phyloP scores from a whole-genome alignment of 2,888 invertebrate species.

The Heliconius erato region DNA sequence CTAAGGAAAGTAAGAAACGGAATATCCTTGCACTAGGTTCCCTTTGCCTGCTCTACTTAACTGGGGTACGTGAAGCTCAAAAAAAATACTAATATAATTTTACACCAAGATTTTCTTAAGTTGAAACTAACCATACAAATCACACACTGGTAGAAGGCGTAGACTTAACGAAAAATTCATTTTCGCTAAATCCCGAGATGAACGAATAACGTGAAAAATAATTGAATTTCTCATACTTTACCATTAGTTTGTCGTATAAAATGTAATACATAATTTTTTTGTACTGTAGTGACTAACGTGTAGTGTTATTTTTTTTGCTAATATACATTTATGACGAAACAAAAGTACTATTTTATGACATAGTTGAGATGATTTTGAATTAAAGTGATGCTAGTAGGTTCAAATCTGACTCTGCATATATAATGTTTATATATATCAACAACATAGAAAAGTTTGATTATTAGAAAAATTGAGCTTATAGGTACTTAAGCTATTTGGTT shows the following conservation, averaged over 20 bases:
- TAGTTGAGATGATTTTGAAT: neutral
- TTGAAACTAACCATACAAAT: slow-evolving; percentile 8
- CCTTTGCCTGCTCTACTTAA: neutral
- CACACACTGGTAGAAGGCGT: neutral
- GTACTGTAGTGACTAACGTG: slow-evolving; percentile 4
- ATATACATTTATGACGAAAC: neutral
- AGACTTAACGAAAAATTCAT: slow-evolving; percentile 32
- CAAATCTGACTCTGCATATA: too few relatives aligned
- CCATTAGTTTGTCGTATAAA: neutral
- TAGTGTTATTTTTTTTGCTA: neutral
- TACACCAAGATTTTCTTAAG: neutral
- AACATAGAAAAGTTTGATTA: too few relatives aligned
- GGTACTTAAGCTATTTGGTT: neutral
- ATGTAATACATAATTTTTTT: neutral
- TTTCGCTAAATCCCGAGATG: slow-evolving; percentile 48
- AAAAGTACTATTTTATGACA: neutral
- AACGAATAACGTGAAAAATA: slow-evolving; percentile 58
- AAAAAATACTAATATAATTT: neutral
- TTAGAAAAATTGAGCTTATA: too few relatives aligned
- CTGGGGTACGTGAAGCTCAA: neutral
- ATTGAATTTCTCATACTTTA: slow-evolving; percentile 64
- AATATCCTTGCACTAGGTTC: neutral
- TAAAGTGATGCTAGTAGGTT: neutral
- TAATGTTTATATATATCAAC: too few relatives aligned
- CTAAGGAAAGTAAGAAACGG: too few relatives aligned